Conservation (phyloP, 2,888 invertebrate genomes). For the Chaetoderma sp. region DNA sequence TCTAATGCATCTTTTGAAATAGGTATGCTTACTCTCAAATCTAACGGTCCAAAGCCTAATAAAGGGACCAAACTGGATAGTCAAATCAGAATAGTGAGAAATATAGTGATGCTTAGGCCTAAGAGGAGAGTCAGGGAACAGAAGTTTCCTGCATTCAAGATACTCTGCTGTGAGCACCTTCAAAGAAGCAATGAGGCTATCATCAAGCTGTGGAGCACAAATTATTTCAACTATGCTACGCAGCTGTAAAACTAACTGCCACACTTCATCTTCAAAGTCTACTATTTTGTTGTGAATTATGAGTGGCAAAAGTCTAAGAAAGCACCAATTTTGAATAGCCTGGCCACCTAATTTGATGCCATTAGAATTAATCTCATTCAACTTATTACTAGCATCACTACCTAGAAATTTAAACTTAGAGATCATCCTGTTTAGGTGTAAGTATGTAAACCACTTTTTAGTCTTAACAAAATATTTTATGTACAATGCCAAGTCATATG, state of each 20-base stretch:
- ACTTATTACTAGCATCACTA: too few species aligned
- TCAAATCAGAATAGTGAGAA: constrained; percentile 3
- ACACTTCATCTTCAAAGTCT: background rate
- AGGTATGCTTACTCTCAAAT: constrained; percentile 9
- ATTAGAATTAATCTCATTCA: too few species aligned
- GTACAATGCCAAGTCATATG: constrained; percentile 6
- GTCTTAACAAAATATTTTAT: background rate
- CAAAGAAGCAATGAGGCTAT: background rate
- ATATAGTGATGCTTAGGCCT: constrained; percentile 6
- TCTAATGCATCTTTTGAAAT: constrained; percentile 10
- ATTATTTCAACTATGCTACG: background rate
- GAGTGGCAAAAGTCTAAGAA: constrained; percentile 1
- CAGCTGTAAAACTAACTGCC: background rate
- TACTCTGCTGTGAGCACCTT: constrained; percentile 1
- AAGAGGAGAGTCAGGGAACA: background rate
- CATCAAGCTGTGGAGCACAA: background rate
- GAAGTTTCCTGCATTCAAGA: background rate
- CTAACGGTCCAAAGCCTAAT: constrained; percentile 7
- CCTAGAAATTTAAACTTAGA: too few species aligned
- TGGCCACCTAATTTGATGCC: constrained; percentile 2
- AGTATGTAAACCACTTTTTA: background rate
- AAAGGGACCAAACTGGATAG: constrained; percentile 7
- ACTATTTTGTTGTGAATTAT: background rate
- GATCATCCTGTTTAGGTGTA: too few species aligned
- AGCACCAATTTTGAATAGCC: constrained; percentile 4